Evolutionary conservation across 2,797 vertebrate species (phyloP).

Genomic region (Etheostoma perlongum): DNA sequence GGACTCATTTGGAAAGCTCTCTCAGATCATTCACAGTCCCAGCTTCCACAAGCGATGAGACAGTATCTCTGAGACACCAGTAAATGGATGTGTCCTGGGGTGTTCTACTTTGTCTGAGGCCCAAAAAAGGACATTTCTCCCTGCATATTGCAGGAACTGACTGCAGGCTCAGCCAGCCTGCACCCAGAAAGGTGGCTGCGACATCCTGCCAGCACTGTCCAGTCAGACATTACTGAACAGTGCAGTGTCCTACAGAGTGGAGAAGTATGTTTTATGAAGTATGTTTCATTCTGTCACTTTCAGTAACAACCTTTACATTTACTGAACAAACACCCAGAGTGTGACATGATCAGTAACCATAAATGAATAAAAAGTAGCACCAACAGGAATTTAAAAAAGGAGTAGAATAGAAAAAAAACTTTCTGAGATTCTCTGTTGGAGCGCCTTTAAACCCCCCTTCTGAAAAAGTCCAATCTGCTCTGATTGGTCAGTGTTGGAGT

Average conservation of each 20-base stretch:
- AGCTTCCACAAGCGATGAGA: conserved; percentile 91
- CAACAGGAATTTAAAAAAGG: not conserved
- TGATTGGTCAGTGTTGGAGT: no score
- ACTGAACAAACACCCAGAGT: not conserved
- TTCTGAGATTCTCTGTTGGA: no score
- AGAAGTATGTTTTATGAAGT: conserved; percentile 1
- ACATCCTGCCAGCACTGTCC: conserved; percentile 1
- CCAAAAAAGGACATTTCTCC: conserved; percentile 3
- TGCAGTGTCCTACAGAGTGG: conserved; percentile 20
- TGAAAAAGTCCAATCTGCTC: no score
- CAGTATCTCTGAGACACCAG: not conserved
- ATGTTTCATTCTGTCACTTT: not conserved
- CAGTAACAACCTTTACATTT: not conserved
- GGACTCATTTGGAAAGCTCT: conserved; percentile 89
- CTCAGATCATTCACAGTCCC: conserved; percentile 90
- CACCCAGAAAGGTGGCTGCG: not conserved
- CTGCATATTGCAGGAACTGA: conserved; percentile 16
- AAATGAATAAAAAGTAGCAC: not conserved
- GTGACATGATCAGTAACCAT: not conserved
- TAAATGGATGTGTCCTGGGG: not conserved
- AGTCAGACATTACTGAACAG: not conserved
- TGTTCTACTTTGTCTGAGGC: conserved; percentile 8
- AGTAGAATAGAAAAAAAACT: not conserved
- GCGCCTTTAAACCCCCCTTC: no score
- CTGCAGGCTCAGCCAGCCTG: not conserved